Conservation (phyloP, 2,797 vertebrate genomes). For the Eulemur albifrons region DNA sequence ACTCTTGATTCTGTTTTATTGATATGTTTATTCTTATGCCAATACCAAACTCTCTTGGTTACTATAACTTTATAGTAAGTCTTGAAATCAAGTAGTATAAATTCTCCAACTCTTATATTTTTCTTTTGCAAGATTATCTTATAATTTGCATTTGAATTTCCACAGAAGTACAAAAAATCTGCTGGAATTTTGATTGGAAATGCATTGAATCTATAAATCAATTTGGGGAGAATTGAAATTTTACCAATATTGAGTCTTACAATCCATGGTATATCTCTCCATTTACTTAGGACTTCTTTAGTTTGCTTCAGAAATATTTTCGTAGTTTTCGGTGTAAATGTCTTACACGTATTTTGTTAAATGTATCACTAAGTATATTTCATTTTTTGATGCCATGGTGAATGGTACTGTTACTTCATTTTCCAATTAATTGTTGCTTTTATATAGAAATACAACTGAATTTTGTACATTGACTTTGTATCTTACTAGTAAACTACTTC, state of each 20-base stretch:
- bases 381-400: neutral
- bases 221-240: neutral
- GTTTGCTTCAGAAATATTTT: neutral
- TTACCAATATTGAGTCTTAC: neutral
- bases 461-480: neutral
- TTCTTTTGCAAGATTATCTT: neutral
- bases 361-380: neutral
- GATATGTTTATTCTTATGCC: neutral
- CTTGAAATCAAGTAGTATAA: neutral
- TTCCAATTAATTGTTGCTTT: neutral
- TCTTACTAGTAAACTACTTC: neutral
- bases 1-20: neutral
- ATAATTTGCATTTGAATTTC: slow-evolving; percentile 14
- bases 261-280: neutral
- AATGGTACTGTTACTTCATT: neutral
- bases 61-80: neutral
- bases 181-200: neutral
- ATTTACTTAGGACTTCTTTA: neutral
- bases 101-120: neutral
- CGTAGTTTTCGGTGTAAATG: neutral
- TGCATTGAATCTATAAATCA: neutral
- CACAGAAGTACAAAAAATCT: neutral
- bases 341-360: neutral
- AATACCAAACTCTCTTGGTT: neutral
- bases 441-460: neutral